phyloP scores from a whole-genome alignment of 2,113 vertebrate species.

The Romanogobio albipinnatus region DNA sequence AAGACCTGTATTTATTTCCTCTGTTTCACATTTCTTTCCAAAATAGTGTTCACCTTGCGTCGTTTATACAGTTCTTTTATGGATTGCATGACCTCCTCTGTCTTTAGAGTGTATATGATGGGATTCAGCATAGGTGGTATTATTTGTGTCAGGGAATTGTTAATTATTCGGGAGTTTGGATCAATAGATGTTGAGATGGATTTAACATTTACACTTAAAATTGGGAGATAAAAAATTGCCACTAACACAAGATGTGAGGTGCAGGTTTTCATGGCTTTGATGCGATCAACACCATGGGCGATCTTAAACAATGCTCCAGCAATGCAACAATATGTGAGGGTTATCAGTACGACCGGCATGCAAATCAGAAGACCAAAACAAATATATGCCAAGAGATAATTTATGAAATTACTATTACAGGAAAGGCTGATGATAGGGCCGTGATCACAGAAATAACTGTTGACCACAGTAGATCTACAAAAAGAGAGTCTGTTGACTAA shows the following conservation, averaged over 20 bases:
- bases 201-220: slow-evolving; percentile 30
- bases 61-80: slow-evolving; percentile 54
- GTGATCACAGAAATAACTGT: slow-evolving; percentile 70
- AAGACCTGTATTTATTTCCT: not conserved
- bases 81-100: slow-evolving; percentile 63
- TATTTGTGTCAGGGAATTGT: slow-evolving; percentile 42
- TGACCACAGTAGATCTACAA: slow-evolving; percentile 64
- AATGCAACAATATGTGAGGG: slow-evolving; percentile 50
- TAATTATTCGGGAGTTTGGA: slow-evolving; percentile 33
- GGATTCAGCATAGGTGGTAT: slow-evolving; percentile 67
- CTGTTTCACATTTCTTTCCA: not conserved
- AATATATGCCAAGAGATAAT: slow-evolving; percentile 10
- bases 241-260: slow-evolving; percentile 51
- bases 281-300: slow-evolving; percentile 24
- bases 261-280: slow-evolving; percentile 55
- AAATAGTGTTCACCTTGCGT: not conserved
- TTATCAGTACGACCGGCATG: slow-evolving; percentile 43
- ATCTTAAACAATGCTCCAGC: slow-evolving; percentile 39
- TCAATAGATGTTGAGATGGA: slow-evolving; percentile 33
- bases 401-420: slow-evolving; percentile 61
- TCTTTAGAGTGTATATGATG: slow-evolving; percentile 68
- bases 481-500: slow-evolving; percentile 67
- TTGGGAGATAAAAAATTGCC: slow-evolving; percentile 52
- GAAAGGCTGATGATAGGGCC: slow-evolving; percentile 58
- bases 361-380: not conserved